Evolutionary conservation across 2,113 vertebrate species (phyloP), one percentile per base, ranked within the genome.

Genomic region (Proteles cristata): DNA sequence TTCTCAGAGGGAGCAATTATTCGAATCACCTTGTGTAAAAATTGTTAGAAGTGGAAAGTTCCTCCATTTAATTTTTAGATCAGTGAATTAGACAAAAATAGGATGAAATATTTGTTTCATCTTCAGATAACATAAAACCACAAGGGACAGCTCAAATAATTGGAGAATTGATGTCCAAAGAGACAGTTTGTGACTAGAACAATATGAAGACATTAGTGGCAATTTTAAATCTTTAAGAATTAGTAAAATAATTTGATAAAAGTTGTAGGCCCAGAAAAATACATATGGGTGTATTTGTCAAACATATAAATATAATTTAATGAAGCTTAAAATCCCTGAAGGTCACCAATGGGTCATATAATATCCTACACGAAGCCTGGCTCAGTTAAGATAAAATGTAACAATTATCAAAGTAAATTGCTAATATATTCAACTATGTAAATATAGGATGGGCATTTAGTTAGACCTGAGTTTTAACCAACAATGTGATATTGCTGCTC

Each of bases 341-440:
- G 71, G n/a, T 96, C 84, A 94, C 31, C 14, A 50, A 53, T 26
- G 7, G 28, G 55, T 80, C 21, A 76, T 85, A 71, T 15, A 73
- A 66, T 69, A 87, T 58, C 84, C 77, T 68, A 50, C 0, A 82
- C 14, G 25, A 95, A 69, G 45, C 33, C 9, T 28, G 92, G 81
- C 6, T 69, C 39, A 55, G 66, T 74, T 66, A 68, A 68, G 33
- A 96, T 63, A 82, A 94, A 81, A 50, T 43, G 9, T 65, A 74
- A 86, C 4, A 84, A 68, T 28, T 94, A 84, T 80, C 79, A 23
- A 94, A 94, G 84, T 84, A 94, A 81, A 86, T 76, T 92, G 90
- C 79, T 74, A 85, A 45, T 63, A 90, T 71, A 77, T 33, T 96
- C 28, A 86, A 71, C 26, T 90, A 53, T 9, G 11, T 43, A 93